Evolutionary conservation across 2,888 invertebrate species (phyloP), one percentile per base, ranked within the genome.

Genomic region (Leptopilina syphax): DNA sequence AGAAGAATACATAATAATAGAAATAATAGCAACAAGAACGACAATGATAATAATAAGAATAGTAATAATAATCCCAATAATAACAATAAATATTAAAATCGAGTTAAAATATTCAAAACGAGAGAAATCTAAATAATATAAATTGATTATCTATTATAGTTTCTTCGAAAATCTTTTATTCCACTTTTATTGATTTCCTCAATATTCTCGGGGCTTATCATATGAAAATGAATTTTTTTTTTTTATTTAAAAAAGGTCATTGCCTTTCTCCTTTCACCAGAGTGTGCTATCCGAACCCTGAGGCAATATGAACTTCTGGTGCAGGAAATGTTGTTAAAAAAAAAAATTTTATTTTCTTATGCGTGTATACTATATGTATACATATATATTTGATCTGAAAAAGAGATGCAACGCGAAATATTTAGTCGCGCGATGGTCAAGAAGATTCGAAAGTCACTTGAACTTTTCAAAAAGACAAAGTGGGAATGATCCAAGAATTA

Each of bases 211-310:
- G 68, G 54, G 70, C 66, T 77, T 77, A 34, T 63, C 60, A 65
- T 47, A 44, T n/a, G 27, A 12, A 73, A 65, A 54, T 78, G 73
- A 80, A 78, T 83, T 83, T 8, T 44, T 44, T 44, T 44, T 44
- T 44, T 44, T 44, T 44, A 44, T 44, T 44, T 44, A 44, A 44
- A 79, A 84, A 82, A 84, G 83, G 79, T 76, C 54, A 80, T 47
- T 84, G 87, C 91, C 91, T 91, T 91, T 90, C 91, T 90, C 91
- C 91, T 91, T 91, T 91, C 91, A 91, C 91, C 88, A 70, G 44
- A 44, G 44, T 44, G 70, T 12, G 82, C 84, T 79, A 83, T 79
- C 78, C 24, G 47, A 81, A 80, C 76, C 79, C 76, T 77, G 80
- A 80, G 82, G 81, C 80, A 79, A 10, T 50, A 50, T 82, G 78